Conservation (phyloP, 2,113 vertebrate genomes). For the Notothenia rossii region DNA sequence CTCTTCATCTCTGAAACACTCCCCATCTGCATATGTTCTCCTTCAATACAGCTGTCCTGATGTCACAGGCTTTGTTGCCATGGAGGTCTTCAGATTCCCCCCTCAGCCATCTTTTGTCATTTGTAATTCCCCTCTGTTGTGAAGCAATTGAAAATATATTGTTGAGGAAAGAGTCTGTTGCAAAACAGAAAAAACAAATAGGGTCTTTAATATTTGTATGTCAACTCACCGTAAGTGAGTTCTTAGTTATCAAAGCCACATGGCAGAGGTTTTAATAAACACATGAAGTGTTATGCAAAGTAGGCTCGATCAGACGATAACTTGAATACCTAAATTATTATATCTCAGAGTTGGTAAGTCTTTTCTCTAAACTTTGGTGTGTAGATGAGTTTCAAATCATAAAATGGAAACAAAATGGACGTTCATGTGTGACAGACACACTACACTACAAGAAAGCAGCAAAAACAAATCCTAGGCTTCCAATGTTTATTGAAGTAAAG, state of each 20-base stretch:
- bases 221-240: background rate
- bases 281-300: too few species aligned
- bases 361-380: too few species aligned
- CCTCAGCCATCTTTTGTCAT: background rate
- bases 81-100: constrained; percentile 14
- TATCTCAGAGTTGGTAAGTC: too few species aligned
- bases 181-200: too few species aligned
- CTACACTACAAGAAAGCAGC: background rate
- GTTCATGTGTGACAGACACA: too few species aligned
- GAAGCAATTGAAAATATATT: background rate
- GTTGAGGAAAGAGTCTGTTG: background rate
- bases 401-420: too few species aligned
- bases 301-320: too few species aligned
- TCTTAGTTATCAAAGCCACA: too few species aligned
- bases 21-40: constrained; percentile 6
- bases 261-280: too few species aligned
- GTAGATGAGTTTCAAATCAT: too few species aligned
- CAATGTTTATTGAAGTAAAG: too few species aligned
- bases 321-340: background rate
- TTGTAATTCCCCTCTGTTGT: constrained; percentile 11
- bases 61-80: constrained; percentile 30
- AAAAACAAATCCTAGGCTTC: too few species aligned
- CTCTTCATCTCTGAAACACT: constrained; percentile 10
- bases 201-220: background rate
- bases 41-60: background rate